Percentiles rank a stretch among this genome's conserved stretches.
phyloP scores from a whole-genome alignment of 1,140 invertebrate species.

The Augochlora pura region DNA sequence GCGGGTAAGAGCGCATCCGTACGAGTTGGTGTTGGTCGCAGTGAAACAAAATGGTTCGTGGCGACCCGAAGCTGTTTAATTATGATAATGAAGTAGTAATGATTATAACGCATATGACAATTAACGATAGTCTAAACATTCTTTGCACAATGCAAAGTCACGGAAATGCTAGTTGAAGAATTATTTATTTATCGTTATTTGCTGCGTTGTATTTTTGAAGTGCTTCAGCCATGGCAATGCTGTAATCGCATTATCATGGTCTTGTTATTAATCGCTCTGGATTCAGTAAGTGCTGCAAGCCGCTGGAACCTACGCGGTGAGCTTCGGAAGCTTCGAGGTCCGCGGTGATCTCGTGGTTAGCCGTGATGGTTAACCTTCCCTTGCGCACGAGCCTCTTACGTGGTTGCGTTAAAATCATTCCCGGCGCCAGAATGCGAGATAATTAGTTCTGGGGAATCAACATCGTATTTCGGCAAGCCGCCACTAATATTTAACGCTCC shows the following conservation, averaged over 20 bases:
- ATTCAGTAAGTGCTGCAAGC: conserved; percentile 18
- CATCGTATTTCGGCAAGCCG: neutral
- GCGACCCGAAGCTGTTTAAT: too few species aligned
- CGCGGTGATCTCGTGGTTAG: conserved; percentile 39
- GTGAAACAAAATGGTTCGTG: too few species aligned
- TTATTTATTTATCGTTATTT: too few species aligned
- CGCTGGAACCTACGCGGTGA: conserved; percentile 21
- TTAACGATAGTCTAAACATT: too few species aligned
- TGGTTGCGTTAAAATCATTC: conserved; percentile 41
- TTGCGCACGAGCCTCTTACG: conserved; percentile 26
- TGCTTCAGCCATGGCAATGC: neutral
- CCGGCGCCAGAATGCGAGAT: conserved; percentile 36
- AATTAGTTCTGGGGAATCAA: conserved; percentile 24
- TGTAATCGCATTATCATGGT: neutral
- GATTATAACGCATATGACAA: too few species aligned
- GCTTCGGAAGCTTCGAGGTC: conserved; percentile 41
- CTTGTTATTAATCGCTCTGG: conserved; percentile 20
- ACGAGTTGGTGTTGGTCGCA: too few species aligned
- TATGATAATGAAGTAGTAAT: too few species aligned
- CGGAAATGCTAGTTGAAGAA: too few species aligned
- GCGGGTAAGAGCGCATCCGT: too few species aligned
- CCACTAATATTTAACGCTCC: neutral
- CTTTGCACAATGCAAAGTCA: too few species aligned
- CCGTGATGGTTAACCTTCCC: conserved; percentile 36
- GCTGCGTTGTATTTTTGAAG: too few species aligned